These are phyloP conservation scores for Muscina levida DNA, from an alignment of 2,888 invertebrate genomes.

Conservation along the genomic window DNA sequence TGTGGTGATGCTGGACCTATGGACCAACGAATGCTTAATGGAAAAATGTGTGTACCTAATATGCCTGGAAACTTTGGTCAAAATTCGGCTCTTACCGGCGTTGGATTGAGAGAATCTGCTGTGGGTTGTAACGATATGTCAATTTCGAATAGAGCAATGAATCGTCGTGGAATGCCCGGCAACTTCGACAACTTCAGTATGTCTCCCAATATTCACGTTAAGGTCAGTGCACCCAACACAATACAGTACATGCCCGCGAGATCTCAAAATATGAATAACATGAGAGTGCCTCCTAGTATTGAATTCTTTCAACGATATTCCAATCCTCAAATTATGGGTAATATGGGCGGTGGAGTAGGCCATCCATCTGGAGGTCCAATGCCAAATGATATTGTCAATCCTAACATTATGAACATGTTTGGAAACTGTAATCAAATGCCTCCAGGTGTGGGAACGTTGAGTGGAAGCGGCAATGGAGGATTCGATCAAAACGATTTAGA, in stretches of 20 bases:
- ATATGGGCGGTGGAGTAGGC: conserved; percentile 62
- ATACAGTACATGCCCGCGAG: conserved; percentile 98
- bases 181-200: conserved; percentile 83
- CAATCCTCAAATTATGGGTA: conserved; percentile 84
- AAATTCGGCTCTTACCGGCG: conserved; percentile 65
- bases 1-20: conserved; percentile 73
- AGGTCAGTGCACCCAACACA: conserved; percentile 97
- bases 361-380: conserved; percentile 42
- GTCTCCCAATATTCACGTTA: conserved; percentile 90
- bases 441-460: conserved; percentile 62
- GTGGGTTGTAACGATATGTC: conserved; percentile 70
- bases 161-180: conserved; percentile 85
- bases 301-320: conserved; percentile 94
- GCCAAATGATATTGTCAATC: conserved; percentile 58
- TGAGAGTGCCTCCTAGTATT: conserved; percentile 91
- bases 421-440: conserved; percentile 78
- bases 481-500: conserved; percentile 21
- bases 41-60: conserved; percentile 82
- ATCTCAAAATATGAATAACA: conserved; percentile 86
- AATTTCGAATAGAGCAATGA: conserved; percentile 82
- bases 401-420: conserved; percentile 73
- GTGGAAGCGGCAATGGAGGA: conserved; percentile 62
- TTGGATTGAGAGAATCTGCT: conserved; percentile 72
- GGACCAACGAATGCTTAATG: conserved; percentile 82
- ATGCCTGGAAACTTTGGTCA: conserved; percentile 75